Base-by-base conservation (phyloP, 2,797 vertebrate genomes). In the Dallia pectoralis region DNA sequence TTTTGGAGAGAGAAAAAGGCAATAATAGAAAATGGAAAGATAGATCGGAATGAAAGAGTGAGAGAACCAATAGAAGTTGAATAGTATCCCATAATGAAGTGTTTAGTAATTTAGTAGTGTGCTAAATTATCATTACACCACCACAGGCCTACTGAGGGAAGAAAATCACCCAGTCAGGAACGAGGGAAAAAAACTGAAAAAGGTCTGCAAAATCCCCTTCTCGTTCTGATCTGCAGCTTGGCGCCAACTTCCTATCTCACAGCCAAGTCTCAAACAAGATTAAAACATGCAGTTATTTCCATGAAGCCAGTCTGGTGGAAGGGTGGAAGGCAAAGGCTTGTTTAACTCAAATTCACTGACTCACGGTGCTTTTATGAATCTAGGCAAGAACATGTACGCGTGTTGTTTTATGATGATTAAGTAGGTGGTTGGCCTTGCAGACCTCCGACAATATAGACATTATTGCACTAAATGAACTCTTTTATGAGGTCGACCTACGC, bases 61-160 rank as follows among this genome's bases (percentile, higher is more conserved):
- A 49, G 16, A 49, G 22, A 56, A 53, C 51, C 8, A 2, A n/a
- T 19, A 9, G 51, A 53, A 53, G 51, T 53, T 53, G 51, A 19
- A 53, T n/a, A n/a, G 51, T 19, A 53, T 56, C 53, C 53, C 53
- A 56, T 56, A n/a, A 56, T 56, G 53, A 56, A 56, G 9, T 56
- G 53, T 25, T 56, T 56, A 22, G 53, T 56, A 56, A 56, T 56
- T 9, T 56, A 56, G 53, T 56, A 22, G 53, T 56, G 22, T 56
- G 53, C 25, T 22, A 56, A 22, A 56, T 9, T 56, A 56, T 9
- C 22, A 25, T 56, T 25, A 25, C 12, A 56, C n/a, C 22, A 56
- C n/a, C 53, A 56, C 22, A 9, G 8, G 53, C 53, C 51, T 53
- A 53, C 51, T 53, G 51, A 53, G 51, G 51, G 18, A 22, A 56